Evolutionary conservation across 2,113 vertebrate species (phyloP), one percentile per base, ranked within the genome.

Genomic region (Cinclus mexicanus): DNA sequence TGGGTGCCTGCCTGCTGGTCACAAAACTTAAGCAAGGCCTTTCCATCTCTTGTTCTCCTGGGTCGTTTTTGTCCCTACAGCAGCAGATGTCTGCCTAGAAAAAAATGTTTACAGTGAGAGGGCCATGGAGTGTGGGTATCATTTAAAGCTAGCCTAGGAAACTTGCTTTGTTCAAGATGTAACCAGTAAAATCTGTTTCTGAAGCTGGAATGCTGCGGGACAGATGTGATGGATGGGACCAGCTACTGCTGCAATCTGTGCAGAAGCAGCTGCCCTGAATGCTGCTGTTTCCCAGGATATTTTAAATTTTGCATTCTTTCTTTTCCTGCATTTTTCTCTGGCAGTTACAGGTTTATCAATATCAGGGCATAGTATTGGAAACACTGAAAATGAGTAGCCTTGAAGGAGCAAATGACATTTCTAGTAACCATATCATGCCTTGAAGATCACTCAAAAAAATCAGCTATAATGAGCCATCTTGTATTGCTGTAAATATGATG

Each of bases 21-120:
- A 70, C 29, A 35, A 4, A 23, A 49, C 10, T 46, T 46, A 5
- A 0, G 2, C 3, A 2, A 3, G 1, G 2, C 29, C 9, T 56
- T 56, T 11, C 72, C 3, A 25, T 37, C 25, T 44, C 16, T 11
- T 39, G 3, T 22, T 39, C 28, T 80, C 17, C 14, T 19, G 3
- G 24, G 5, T 42, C 1, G 5, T 8, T 33, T 71, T 37, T 64
- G 6, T 69, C 4, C 26, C 8, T 19, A 0, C 6, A 37, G 25
- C 13, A 61, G 16, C 13, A 35, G 8, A 35, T 25, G 18, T 33
- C 17, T 59, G 3, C 72, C 13, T 52, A n/a, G 21, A 10, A 77
- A 33, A 56, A 42, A 26, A 15, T 3, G 5, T 39, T 68, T 35
- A 1, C 8, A 13, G 12, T 21, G 37, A 49, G 29, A 56, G 21